Percentiles rank a stretch among this genome's conserved stretches.
These are phyloP conservation scores for Myripristis murdjan DNA, from an alignment of 2,797 vertebrate species.

Conservation along the genomic window DNA sequence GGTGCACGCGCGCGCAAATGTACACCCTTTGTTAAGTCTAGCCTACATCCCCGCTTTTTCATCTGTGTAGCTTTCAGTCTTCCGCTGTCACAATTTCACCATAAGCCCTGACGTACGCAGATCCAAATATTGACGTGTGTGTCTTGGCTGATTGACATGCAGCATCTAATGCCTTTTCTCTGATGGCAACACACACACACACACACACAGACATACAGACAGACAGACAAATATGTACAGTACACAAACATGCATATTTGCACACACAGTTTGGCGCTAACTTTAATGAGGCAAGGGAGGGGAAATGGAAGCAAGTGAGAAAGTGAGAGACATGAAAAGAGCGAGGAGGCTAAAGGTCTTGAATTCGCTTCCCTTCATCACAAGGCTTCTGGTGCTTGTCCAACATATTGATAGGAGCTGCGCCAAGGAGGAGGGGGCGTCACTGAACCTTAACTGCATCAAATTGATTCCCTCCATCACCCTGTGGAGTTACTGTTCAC, in stretches of 20 bases:
- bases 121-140: constrained; percentile 65
- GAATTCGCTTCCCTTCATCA: constrained; percentile 40
- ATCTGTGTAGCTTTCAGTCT: constrained; percentile 39
- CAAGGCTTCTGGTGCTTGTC: constrained; percentile 28
- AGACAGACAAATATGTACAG: neutral
- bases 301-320: neutral
- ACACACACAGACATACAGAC: neutral
- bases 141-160: constrained; percentile 62
- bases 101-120: constrained; percentile 17
- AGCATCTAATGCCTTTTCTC: constrained; percentile 39
- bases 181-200: constrained; percentile 13
- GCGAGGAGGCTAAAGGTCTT: constrained; percentile 15
- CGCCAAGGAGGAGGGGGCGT: constrained; percentile 28
- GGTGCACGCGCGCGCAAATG: neutral
- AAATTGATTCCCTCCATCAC: constrained; percentile 49
- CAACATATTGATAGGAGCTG: constrained; percentile 41
- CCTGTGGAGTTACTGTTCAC: constrained; percentile 22
- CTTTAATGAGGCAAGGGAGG: constrained; percentile 34
- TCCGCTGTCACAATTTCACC: constrained; percentile 56
- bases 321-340: constrained; percentile 2
- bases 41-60: constrained; percentile 14
- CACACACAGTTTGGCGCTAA: constrained; percentile 13
- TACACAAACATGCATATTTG: neutral
- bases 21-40: constrained; percentile 24
- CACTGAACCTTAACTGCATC: constrained; percentile 55